phyloP scores from a whole-genome alignment of 2,797 vertebrate genomes.

The Acestrorhynchus altus region DNA sequence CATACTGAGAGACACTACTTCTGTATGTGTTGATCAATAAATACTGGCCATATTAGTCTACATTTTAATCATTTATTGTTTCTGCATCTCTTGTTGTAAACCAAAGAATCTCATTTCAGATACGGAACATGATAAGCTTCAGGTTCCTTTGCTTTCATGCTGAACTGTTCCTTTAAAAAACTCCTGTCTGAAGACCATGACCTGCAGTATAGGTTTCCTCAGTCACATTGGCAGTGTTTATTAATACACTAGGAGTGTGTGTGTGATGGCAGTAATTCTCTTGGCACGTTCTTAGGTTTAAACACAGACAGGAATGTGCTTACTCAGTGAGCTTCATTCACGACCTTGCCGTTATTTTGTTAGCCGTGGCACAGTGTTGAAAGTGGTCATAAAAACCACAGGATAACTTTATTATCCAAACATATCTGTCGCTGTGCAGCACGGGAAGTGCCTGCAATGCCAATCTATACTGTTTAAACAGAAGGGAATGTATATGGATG shows the following conservation, averaged over 20 bases:
- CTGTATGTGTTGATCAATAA: no score
- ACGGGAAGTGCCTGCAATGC: slow-evolving; percentile 17
- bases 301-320: slow-evolving; percentile 34
- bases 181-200: no score
- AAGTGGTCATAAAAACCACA: slow-evolving; percentile 29
- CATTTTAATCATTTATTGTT: no score
- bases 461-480: slow-evolving; percentile 36
- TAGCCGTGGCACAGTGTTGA: slow-evolving; percentile 15
- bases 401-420: slow-evolving; percentile 27
- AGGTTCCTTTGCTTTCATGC: no score
- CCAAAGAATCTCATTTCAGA: no score
- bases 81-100: no score
- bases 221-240: not conserved
- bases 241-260: slow-evolving; percentile 16
- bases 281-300: slow-evolving; percentile 18
- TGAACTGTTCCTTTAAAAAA: no score
- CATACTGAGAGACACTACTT: no score
- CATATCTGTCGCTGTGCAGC: slow-evolving; percentile 13
- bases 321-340: slow-evolving; percentile 16
- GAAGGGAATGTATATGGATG: not conserved
- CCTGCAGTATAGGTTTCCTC: not conserved
- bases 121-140: no score
- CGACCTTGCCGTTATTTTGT: slow-evolving; percentile 40
- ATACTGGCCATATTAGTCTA: no score
- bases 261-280: slow-evolving; percentile 7